Percentiles rank a stretch among this genome's conserved stretches.
Conservation (phyloP, 2,888 invertebrate species). For the Sminthurides aquaticus region DNA sequence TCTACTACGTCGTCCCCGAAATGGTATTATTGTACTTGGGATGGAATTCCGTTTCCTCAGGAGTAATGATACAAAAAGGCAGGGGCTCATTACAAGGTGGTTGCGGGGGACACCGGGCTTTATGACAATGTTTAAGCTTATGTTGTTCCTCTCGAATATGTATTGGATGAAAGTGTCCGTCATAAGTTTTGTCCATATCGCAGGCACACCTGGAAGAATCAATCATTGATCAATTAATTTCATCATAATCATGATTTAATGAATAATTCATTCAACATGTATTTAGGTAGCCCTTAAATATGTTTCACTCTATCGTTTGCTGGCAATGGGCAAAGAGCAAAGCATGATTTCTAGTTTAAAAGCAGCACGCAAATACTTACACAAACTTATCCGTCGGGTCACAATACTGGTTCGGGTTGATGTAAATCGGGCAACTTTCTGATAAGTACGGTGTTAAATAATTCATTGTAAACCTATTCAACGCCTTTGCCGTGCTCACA, state of each 20-base stretch:
- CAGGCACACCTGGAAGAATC: conserved; percentile 25
- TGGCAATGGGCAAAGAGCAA: no score
- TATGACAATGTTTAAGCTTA: not conserved
- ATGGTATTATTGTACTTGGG: not conserved
- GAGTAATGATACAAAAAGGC: not conserved
- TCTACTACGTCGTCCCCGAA: not conserved
- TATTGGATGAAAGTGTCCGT: conserved; percentile 38
- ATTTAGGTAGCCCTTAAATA: no score
- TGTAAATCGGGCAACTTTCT: conserved; percentile 35
- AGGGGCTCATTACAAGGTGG: not conserved
- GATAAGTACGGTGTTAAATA: conserved; percentile 33
- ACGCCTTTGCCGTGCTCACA: conserved; percentile 29
- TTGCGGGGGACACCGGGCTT: not conserved
- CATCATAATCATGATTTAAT: no score
- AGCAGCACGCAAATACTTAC: no score
- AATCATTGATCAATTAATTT: conserved; percentile 3
- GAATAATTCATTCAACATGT: no score
- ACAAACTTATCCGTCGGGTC: conserved; percentile 19
- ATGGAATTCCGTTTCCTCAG: not conserved
- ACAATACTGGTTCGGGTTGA: conserved; percentile 35
- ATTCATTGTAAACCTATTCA: conserved; percentile 33
- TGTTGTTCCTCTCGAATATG: conserved; percentile 27
- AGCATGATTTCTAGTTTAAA: no score
- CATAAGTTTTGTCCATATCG: conserved; percentile 36
- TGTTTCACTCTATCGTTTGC: no score